Percentiles rank a stretch among this genome's conserved stretches.
Conservation (phyloP, 1,140 invertebrate species). For the Archivesica marissinica region DNA sequence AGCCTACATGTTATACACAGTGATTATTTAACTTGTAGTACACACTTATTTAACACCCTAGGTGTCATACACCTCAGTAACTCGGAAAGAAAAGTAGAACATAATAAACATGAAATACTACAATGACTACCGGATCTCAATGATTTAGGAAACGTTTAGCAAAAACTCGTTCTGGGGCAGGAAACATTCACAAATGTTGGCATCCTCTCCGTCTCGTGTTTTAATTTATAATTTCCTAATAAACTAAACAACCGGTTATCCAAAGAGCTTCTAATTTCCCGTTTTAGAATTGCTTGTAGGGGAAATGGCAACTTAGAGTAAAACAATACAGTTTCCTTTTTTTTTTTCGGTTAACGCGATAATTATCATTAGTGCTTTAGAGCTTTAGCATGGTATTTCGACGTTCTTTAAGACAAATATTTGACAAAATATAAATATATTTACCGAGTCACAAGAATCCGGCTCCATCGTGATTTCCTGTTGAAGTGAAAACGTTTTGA, state of each 20-base stretch:
- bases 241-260: slow-evolving; percentile 36
- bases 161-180: background rate
- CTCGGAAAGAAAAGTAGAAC: slow-evolving; percentile 1
- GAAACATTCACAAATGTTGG: slow-evolving; percentile 27
- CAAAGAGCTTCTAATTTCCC: background rate
- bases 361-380: background rate
- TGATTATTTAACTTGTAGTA: too few relatives aligned
- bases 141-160: slow-evolving; percentile 41
- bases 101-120: background rate
- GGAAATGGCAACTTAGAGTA: slow-evolving; percentile 51
- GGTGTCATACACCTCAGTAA: too few relatives aligned
- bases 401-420: background rate
- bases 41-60: too few relatives aligned
- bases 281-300: background rate
- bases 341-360: background rate
- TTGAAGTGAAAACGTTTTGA: slow-evolving; percentile 38
- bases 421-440: background rate
- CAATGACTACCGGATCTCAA: background rate
- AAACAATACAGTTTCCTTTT: slow-evolving; percentile 30
- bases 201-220: slow-evolving; percentile 9
- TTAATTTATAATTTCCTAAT: slow-evolving; percentile 55
- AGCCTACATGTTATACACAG: too few relatives aligned
- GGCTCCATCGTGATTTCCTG: slow-evolving; percentile 26
- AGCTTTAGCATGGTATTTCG: background rate
- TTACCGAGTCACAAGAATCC: slow-evolving; percentile 15